Conservation (phyloP, 2,888 invertebrate species). For the Mactromeris polynyma region DNA sequence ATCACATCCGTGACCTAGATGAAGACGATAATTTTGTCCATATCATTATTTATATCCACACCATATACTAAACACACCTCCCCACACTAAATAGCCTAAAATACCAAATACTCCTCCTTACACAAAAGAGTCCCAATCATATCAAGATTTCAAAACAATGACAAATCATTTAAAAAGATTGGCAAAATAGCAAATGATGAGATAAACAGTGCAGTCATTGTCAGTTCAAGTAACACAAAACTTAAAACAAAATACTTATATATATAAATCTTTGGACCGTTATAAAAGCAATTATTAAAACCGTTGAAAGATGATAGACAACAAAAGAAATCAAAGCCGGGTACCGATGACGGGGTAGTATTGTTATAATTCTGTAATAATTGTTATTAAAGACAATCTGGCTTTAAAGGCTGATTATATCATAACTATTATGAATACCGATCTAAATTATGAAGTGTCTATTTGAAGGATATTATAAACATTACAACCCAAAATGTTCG, state of each 20-base stretch:
- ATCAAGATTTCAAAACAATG: constrained; percentile 46
- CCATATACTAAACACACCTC: constrained; percentile 5
- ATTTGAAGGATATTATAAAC: neutral
- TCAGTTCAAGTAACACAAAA: neutral
- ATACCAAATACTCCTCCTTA: neutral
- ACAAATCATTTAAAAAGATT: constrained; percentile 40
- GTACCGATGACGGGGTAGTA: constrained; percentile 10
- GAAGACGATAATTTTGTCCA: neutral
- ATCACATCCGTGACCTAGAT: constrained; percentile 5
- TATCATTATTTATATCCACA: constrained; percentile 3
- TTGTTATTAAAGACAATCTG: neutral
- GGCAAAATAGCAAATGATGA: constrained; percentile 26
- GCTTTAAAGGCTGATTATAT: neutral
- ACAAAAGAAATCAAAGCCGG: constrained; percentile 18
- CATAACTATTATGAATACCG: neutral
- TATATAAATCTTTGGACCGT: constrained; percentile 22
- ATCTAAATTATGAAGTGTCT: neutral
- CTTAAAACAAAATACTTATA: constrained; percentile 21
- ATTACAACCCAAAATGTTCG: too few species aligned
- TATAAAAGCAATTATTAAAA: constrained; percentile 8
- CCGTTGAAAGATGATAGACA: constrained; percentile 29
- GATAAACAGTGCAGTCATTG: constrained; percentile 21
- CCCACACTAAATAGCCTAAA: neutral
- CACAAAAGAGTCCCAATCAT: neutral
- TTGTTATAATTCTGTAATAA: constrained; percentile 10